Percentiles rank a stretch among this genome's conserved stretches.
Conservation (phyloP, 1,140 invertebrate genomes). For the Eupeodes corollae region DNA sequence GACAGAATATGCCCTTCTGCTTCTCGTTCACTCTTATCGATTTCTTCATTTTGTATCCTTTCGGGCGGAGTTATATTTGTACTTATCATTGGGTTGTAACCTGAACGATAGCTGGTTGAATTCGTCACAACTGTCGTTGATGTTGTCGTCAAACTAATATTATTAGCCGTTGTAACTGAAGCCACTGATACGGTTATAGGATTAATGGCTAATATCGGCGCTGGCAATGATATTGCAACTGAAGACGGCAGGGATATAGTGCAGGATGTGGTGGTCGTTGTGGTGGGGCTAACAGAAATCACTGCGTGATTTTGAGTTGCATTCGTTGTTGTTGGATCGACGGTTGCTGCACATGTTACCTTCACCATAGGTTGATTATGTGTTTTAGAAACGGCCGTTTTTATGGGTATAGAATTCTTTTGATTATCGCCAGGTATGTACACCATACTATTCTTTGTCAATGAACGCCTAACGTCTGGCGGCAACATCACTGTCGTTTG, state of each 20-base stretch:
- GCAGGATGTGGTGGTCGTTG: slow-evolving; percentile 7
- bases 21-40: not conserved
- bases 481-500: not conserved
- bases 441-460: slow-evolving; percentile 24
- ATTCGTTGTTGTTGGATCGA: slow-evolving; percentile 11
- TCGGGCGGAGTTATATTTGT: too few relatives aligned
- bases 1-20: not conserved
- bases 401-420: not conserved
- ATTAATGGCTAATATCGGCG: slow-evolving; percentile 8
- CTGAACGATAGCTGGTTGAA: too few relatives aligned
- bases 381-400: slow-evolving; percentile 1
- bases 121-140: too few relatives aligned
- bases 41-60: too few relatives aligned
- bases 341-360: slow-evolving; percentile 5
- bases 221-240: slow-evolving; percentile 23
- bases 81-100: too few relatives aligned
- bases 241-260: slow-evolving; percentile 7
- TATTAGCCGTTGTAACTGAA: too few relatives aligned
- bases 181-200: too few relatives aligned
- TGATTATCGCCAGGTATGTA: slow-evolving; percentile 24
- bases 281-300: too few relatives aligned
- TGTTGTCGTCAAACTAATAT: too few relatives aligned
- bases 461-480: not conserved
- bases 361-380: not conserved
- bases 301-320: too few relatives aligned